Percentiles rank a stretch among this genome's conserved stretches.
phyloP scores from a whole-genome alignment of 2,113 vertebrate genomes.

The Oncorhynchus tshawytscha region DNA sequence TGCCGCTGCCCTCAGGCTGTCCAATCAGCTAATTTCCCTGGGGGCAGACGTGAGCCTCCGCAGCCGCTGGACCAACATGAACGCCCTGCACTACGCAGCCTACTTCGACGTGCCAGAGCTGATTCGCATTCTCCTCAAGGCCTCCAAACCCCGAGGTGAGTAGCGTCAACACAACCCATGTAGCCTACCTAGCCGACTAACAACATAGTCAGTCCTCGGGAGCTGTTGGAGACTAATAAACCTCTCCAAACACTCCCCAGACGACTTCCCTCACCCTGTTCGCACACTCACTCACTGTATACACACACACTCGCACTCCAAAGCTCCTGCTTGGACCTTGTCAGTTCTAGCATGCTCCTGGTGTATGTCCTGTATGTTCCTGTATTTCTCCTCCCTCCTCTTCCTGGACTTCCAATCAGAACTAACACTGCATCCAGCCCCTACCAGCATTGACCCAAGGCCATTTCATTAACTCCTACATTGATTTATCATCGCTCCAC shows the following conservation, averaged over 20 bases:
- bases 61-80: slow-evolving; percentile 96
- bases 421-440: neutral
- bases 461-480: slow-evolving; percentile 12
- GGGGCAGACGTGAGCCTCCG: slow-evolving; percentile 86
- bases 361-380: neutral
- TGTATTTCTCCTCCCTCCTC: neutral
- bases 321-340: neutral
- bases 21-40: slow-evolving; percentile 80
- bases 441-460: neutral
- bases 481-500: neutral
- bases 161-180: neutral
- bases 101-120: slow-evolving; percentile 91
- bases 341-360: neutral
- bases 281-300: too few relatives aligned
- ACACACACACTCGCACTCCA: neutral
- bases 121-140: slow-evolving; percentile 83
- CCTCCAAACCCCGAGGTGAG: slow-evolving; percentile 80
- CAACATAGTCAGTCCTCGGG: too few relatives aligned
- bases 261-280: too few relatives aligned
- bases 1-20: slow-evolving; percentile 81
- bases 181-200: too few relatives aligned
- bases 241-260: too few relatives aligned
- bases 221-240: neutral
- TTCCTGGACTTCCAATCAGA: neutral
- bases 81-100: slow-evolving; percentile 88